phyloP scores from a whole-genome alignment of 2,888 invertebrate species.

The Blastobasis adustella region DNA sequence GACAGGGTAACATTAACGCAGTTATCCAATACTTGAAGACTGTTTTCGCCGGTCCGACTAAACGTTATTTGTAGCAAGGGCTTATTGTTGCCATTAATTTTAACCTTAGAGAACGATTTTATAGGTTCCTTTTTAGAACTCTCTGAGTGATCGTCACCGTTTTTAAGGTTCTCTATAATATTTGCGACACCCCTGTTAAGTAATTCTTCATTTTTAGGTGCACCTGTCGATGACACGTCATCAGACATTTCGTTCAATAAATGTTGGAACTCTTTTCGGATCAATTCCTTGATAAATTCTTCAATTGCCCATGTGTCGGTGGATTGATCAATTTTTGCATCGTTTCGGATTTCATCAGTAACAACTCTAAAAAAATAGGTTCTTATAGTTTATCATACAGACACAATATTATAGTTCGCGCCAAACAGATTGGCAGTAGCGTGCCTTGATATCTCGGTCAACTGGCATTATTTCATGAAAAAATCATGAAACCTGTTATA shows the following conservation, averaged over 20 bases:
- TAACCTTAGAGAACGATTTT: slow-evolving; percentile 54
- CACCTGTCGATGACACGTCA: slow-evolving; percentile 25
- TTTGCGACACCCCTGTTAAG: slow-evolving; percentile 51
- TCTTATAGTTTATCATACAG: no score
- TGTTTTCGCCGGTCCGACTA: slow-evolving; percentile 52
- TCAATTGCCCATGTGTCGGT: slow-evolving; percentile 62
- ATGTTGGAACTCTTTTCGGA: slow-evolving; percentile 56
- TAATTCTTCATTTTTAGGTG: slow-evolving; percentile 37
- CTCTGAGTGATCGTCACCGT: slow-evolving; percentile 24
- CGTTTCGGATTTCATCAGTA: slow-evolving; percentile 17
- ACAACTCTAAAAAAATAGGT: slow-evolving; percentile 10
- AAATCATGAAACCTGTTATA: no score
- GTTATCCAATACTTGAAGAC: slow-evolving; percentile 56
- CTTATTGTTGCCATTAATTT: slow-evolving; percentile 64
- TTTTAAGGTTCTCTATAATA: slow-evolving; percentile 45
- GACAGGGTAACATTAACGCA: slow-evolving; percentile 61
- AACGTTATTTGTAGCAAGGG: slow-evolving; percentile 62
- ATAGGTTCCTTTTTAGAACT: slow-evolving; percentile 30
- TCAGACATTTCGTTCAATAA: slow-evolving; percentile 46
- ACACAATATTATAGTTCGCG: no score
- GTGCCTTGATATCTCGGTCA: no score
- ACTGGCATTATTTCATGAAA: no score
- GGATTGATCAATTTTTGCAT: slow-evolving; percentile 45
- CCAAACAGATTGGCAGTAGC: no score
- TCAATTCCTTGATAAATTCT: slow-evolving; percentile 56